Evolutionary conservation across 2,113 vertebrate genomes (phyloP), one percentile per base, ranked within the genome.

Genomic region (Melanerpes aurifrons): DNA sequence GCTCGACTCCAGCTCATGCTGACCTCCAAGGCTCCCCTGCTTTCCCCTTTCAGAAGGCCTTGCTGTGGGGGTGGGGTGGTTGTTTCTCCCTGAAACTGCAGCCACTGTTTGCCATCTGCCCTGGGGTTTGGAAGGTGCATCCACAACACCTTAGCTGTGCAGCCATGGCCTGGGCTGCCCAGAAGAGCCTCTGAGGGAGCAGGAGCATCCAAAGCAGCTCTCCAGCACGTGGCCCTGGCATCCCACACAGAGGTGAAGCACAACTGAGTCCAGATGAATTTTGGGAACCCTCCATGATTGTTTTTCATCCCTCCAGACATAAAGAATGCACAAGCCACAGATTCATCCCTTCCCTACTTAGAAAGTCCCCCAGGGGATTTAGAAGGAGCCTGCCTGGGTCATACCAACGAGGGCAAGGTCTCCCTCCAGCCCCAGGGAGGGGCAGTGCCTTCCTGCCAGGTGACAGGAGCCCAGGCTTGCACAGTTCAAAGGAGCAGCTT

Each of bases 261-360:
- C 86, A 94, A 57, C 43, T 79, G 83, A 94, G 85, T 88, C 75
- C 85, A 95, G 68, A 81, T 28, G 4, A 90, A 86, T 86, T 90
- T 95, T 81, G 90, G 87, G 82, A 96, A 92, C 62, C 20, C 22
- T 83, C 43, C 50, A 26, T 64, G 40, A 48, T 6, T 87, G 69
- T 56, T 87, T 95, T 88, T 88, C 66, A 75, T 29, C 89, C 85
- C 91, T 91, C 91, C 95, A 95, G 93, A 96, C 84, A 89, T 67
- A 62, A 94, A 87, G 90, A 91, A 95, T 77, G 84, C 16, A 76
- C 74, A 82, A 82, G 68, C 68, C 7, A 8, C 54, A 87, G 58
- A 94, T 96, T 92, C 16, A 7, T 70, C 89, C n/a, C 58, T 86
- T 94, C 96, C 89, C 35, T 78, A 93, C 74, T 94, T 96, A 93